Evolutionary conservation across 2,797 vertebrate genomes (phyloP), one percentile per base, ranked within the genome.

Genomic region (Calcarius lapponicus): DNA sequence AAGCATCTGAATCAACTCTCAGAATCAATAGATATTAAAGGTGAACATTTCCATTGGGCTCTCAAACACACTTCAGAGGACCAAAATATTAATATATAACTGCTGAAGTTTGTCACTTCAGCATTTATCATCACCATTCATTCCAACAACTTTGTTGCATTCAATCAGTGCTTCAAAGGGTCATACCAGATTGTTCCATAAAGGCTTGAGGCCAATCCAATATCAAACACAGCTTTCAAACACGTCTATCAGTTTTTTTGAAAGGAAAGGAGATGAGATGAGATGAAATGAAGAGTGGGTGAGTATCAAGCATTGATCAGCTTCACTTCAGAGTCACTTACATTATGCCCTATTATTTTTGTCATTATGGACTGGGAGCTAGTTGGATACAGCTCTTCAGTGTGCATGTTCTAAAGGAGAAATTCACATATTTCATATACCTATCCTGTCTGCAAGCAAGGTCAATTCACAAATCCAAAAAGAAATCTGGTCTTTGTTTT

Each of bases 371-470:
- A 42, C 43, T 51, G 69, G 31, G 31, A 74, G 21, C 5, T 83
- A 1, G 0, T 5, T 51, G 40, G 58, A 28, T 20, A 42, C 1
- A 54, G 22, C 17, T 53, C 29, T 73, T 78, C n/a, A 43, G 8
- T 9, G 7, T 31, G 13, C 26, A 43, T 17, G 8, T 45, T 86
- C 12, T 53, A 29, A 85, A 87, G 29, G 7, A 86, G 8, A 5
- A 10, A 62, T 13, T 43, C 54, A 45, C 0, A 0, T 47, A 25
- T 65, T 82, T 64, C 31, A 9, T 17, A 1, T 14, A 56, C 19
- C 36, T 83, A 25, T 14, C 20, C 28, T 57, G 9, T 29, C 61
- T 86, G 31, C 3, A 31, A 70, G 62, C 34, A 84, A 67, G n/a
- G 16, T 67, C 21, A 40, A 26, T 45, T 43, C 43, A 83, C 20